Evolutionary conservation across 1,140 invertebrate genomes (phyloP).

Genomic region (Odontomachus brunneus): DNA sequence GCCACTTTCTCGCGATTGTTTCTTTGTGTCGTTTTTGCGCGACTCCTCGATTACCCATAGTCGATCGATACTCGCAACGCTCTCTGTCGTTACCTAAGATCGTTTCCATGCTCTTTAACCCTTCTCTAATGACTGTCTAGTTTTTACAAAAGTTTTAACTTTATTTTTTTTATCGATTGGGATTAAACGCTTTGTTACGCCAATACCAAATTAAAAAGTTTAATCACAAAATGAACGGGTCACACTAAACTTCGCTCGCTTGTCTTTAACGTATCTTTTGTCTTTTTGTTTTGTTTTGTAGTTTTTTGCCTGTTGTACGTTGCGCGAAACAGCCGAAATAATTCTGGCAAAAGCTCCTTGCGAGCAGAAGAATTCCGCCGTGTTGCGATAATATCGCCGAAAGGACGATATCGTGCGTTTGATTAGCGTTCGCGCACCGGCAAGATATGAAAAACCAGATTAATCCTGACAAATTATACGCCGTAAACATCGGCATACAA

Average conservation of each 20-base stretch:
- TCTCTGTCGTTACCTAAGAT: not conserved
- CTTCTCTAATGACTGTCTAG: not conserved
- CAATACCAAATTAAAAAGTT: no score
- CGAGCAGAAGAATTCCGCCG: not conserved
- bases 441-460: not conserved
- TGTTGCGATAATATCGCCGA: not conserved
- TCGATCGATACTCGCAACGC: not conserved
- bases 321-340: not conserved
- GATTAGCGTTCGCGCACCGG: conserved; percentile 6
- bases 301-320: not conserved
- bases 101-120: conserved; percentile 3
- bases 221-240: no score
- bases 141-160: not conserved
- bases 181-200: no score
- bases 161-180: not conserved
- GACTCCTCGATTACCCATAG: not conserved
- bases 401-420: not conserved
- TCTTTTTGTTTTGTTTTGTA: not conserved
- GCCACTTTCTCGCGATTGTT: not conserved
- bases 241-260: no score
- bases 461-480: conserved; percentile 3
- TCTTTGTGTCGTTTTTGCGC: conserved; percentile 24
- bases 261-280: not conserved
- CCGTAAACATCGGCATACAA: not conserved
- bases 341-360: not conserved